phyloP scores from a whole-genome alignment of 37 sponge, comb jelly and placozoan genomes.

The Ianthella basta region DNA sequence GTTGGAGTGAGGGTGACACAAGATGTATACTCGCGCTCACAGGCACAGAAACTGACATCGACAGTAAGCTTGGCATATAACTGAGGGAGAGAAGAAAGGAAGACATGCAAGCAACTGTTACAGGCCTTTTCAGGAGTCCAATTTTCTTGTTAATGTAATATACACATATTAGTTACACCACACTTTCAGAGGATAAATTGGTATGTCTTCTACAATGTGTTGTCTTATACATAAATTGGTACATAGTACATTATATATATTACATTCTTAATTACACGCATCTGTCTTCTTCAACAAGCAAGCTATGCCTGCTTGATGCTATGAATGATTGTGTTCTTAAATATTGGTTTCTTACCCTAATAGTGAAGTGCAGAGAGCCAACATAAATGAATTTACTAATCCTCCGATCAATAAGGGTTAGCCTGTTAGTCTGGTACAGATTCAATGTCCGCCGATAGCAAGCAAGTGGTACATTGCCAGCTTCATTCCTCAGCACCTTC shows the following conservation, averaged over 20 bases:
- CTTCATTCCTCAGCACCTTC: conserved; percentile 36
- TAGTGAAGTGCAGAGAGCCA: background rate
- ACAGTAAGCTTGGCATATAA: background rate
- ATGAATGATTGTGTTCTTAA: too few relatives aligned
- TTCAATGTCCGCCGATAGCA: background rate
- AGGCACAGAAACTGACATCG: conserved; percentile 21
- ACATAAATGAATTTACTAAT: background rate
- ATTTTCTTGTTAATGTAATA: background rate
- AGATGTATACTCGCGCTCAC: conserved; percentile 6
- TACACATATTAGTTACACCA: background rate
- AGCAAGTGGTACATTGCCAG: background rate
- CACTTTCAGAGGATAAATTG: too few relatives aligned
- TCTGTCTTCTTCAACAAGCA: background rate
- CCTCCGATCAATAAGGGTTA: background rate
- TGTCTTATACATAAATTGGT: background rate
- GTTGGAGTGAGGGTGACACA: background rate
- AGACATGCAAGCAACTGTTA: too few relatives aligned
- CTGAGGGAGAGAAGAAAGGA: background rate
- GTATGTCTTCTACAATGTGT: too few relatives aligned
- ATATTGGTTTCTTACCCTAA: conserved; percentile 26
- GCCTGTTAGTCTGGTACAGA: background rate
- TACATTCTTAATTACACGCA: background rate
- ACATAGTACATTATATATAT: background rate
- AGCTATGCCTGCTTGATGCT: background rate
- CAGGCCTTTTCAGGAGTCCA: too few relatives aligned